Conservation (phyloP, 2,888 invertebrate species). For the Phengaris arion region DNA sequence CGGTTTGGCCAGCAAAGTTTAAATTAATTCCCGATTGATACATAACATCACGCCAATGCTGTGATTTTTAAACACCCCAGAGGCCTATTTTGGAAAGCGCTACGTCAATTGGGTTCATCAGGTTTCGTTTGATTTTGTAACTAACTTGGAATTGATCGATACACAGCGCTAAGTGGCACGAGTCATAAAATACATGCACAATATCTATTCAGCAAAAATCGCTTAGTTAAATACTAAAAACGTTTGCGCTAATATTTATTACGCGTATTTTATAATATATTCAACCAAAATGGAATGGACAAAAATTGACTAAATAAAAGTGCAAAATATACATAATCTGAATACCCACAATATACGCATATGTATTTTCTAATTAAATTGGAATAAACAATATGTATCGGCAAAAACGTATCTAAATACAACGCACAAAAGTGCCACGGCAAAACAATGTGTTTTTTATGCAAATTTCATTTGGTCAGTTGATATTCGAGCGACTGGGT, state of each 20-base stretch:
- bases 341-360: neutral
- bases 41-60: slow-evolving; percentile 62
- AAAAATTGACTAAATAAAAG: slow-evolving; percentile 32
- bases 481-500: slow-evolving; percentile 67
- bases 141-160: slow-evolving; percentile 36
- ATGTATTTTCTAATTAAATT: slow-evolving; percentile 19
- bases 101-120: slow-evolving; percentile 40
- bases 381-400: slow-evolving; percentile 18
- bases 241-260: too few relatives aligned
- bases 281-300: neutral
- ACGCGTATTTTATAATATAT: too few relatives aligned
- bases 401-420: slow-evolving; percentile 31
- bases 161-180: neutral
- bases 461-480: slow-evolving; percentile 70
- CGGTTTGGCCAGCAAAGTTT: slow-evolving; percentile 72
- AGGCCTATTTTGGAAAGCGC: slow-evolving; percentile 48
- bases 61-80: slow-evolving; percentile 63
- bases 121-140: slow-evolving; percentile 44
- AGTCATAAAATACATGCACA: too few relatives aligned
- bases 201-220: too few relatives aligned
- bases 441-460: slow-evolving; percentile 64
- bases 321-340: neutral
- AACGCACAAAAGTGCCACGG: slow-evolving; percentile 42
- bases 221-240: too few relatives aligned
- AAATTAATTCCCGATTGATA: slow-evolving; percentile 76